These are phyloP conservation scores for Plemyria rubiginata DNA, from an alignment of 2,888 invertebrate species.

Conservation along the genomic window DNA sequence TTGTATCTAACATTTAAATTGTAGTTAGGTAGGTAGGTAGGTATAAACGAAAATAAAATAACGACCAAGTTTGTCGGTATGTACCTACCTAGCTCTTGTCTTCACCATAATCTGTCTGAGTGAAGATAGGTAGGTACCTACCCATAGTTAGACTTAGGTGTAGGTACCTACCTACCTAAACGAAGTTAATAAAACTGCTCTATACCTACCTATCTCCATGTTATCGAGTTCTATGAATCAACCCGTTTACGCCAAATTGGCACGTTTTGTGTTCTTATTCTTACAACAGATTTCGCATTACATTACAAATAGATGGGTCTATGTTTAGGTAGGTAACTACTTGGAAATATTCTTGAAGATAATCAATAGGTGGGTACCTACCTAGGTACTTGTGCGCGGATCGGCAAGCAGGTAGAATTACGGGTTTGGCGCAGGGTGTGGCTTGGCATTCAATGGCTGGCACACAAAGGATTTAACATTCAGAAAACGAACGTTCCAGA, in stretches of 20 bases:
- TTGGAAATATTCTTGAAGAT: slow-evolving; percentile 3
- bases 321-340: background rate
- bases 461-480: slow-evolving; percentile 9
- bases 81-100: too few species aligned
- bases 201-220: too few species aligned
- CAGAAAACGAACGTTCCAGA: background rate
- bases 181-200: background rate
- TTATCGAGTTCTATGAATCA: slow-evolving; percentile 8
- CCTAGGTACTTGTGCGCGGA: slow-evolving; percentile 5
- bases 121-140: background rate
- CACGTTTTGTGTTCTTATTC: background rate
- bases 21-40: too few species aligned
- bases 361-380: too few species aligned
- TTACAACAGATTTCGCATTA: background rate
- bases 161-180: background rate
- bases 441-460: slow-evolving; percentile 10
- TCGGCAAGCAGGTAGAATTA: slow-evolving; percentile 32
- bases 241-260: background rate
- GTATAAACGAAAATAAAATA: too few species aligned
- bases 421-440: slow-evolving; percentile 26
- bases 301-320: too few species aligned
- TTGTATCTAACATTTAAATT: too few species aligned
- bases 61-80: too few species aligned
- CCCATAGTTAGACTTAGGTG: too few species aligned
- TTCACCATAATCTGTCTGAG: too few species aligned